phyloP scores from a whole-genome alignment of 2,888 invertebrate genomes.

The Chrysodeixis includens region DNA sequence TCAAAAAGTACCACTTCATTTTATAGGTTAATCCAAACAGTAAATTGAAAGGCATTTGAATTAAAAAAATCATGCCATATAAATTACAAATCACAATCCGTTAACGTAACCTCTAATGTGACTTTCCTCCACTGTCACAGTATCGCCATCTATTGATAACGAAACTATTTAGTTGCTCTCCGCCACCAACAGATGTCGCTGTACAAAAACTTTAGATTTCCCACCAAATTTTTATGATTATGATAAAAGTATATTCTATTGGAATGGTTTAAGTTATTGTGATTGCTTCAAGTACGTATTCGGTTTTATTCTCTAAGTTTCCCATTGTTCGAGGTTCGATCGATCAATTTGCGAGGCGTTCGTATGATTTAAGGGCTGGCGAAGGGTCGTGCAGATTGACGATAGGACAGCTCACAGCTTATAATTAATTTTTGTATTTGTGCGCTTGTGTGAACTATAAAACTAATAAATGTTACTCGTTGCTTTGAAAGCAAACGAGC shows the following conservation, averaged over 20 bases:
- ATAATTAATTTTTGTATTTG: conserved; percentile 68
- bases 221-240: conserved; percentile 36
- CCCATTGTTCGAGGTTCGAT: conserved; percentile 60
- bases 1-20: too few species aligned
- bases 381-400: conserved; percentile 82
- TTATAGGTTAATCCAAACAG: too few species aligned
- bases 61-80: conserved; percentile 6
- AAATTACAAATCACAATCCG: conserved; percentile 18
- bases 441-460: conserved; percentile 53
- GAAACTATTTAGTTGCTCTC: conserved; percentile 30
- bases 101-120: background rate
- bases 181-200: conserved; percentile 52
- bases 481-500: conserved; percentile 41
- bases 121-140: conserved; percentile 19
- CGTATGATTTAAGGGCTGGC: conserved; percentile 76
- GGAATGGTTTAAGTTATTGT: conserved; percentile 54
- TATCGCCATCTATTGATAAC: conserved; percentile 48
- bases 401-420: conserved; percentile 65
- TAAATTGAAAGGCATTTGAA: too few species aligned
- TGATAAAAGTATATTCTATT: conserved; percentile 7
- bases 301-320: conserved; percentile 10
- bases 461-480: conserved; percentile 54
- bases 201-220: conserved; percentile 49
- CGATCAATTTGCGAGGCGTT: conserved; percentile 69
- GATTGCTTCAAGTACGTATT: conserved; percentile 50